These are phyloP conservation scores for Sebastes nivosus DNA, from an alignment of 2,797 vertebrate genomes.

Conservation along the genomic window DNA sequence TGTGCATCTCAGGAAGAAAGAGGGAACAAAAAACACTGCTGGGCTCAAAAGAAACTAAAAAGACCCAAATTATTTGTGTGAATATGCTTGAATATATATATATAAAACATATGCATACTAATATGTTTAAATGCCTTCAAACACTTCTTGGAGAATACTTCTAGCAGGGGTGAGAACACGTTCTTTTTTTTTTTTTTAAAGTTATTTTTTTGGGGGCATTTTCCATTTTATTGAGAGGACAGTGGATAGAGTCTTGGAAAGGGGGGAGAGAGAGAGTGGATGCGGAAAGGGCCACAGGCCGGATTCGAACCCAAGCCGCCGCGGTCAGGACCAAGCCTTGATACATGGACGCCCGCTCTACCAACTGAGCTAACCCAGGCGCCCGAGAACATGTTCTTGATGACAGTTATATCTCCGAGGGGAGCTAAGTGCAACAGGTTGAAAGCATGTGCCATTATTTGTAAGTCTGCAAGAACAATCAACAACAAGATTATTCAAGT, in stretches of 20 bases:
- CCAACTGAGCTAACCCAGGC: too few species aligned
- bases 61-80: neutral
- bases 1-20: neutral
- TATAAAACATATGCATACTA: neutral
- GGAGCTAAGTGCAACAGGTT: slow-evolving; percentile 53
- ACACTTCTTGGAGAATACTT: slow-evolving; percentile 44
- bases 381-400: neutral
- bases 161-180: neutral
- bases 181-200: neutral
- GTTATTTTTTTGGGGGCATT: too few species aligned
- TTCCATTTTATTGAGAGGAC: too few species aligned
- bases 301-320: rapidly evolving
- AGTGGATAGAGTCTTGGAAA: too few species aligned
- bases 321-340: too few species aligned
- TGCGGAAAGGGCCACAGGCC: too few species aligned
- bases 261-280: too few species aligned
- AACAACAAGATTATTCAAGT: slow-evolving; percentile 76
- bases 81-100: neutral
- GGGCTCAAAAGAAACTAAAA: slow-evolving; percentile 7
- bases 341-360: too few species aligned
- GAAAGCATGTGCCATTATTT: slow-evolving; percentile 65
- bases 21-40: slow-evolving; percentile 48
- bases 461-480: slow-evolving; percentile 45
- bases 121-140: slow-evolving; percentile 37
- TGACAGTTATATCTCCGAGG: neutral